Percentiles rank a stretch among this genome's conserved stretches.
These are phyloP conservation scores for Zaprionus ornatus DNA, from an alignment of 1,140 invertebrate genomes.

Conservation along the genomic window DNA sequence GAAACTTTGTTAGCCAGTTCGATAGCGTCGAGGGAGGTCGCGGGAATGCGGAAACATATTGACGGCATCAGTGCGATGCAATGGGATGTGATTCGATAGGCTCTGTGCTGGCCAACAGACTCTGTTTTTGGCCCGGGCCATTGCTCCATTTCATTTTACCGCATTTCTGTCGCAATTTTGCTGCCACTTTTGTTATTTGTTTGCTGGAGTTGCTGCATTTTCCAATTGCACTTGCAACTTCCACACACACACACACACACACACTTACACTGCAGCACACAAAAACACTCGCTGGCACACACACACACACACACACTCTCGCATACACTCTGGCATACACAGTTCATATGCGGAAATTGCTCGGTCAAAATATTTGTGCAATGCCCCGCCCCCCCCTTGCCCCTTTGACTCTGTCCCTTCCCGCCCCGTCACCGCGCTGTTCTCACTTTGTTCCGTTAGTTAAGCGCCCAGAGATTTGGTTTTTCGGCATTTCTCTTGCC, in stretches of 20 bases:
- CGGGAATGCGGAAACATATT: constrained; percentile 49
- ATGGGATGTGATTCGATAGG: not conserved
- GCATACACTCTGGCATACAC: not conserved
- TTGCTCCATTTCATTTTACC: constrained; percentile 60
- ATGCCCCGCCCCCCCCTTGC: constrained; percentile 23
- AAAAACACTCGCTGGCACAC: not conserved
- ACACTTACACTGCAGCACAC: not conserved
- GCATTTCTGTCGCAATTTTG: constrained; percentile 73
- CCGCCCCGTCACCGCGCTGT: not conserved
- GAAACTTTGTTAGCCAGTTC: constrained; percentile 50
- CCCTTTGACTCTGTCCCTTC: not conserved
- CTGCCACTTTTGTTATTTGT: constrained; percentile 33
- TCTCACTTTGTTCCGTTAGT: constrained; percentile 47
- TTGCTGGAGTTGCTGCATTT: constrained; percentile 47
- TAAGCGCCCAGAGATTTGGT: constrained; percentile 58
- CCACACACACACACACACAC: constrained; percentile 5
- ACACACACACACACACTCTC: not conserved
- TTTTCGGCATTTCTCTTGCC: constrained; percentile 29
- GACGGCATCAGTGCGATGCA: constrained; percentile 29
- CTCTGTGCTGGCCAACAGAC: constrained; percentile 3
- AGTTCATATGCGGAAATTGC: constrained; percentile 64
- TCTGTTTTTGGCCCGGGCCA: constrained; percentile 9
- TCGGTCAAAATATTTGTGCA: constrained; percentile 68
- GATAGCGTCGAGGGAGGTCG: constrained; percentile 39
- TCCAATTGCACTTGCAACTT: constrained; percentile 60